Evolutionary conservation across 2,888 invertebrate genomes (phyloP), one percentile per base, ranked within the genome.

Genomic region (Hemicrepidius hirtus): DNA sequence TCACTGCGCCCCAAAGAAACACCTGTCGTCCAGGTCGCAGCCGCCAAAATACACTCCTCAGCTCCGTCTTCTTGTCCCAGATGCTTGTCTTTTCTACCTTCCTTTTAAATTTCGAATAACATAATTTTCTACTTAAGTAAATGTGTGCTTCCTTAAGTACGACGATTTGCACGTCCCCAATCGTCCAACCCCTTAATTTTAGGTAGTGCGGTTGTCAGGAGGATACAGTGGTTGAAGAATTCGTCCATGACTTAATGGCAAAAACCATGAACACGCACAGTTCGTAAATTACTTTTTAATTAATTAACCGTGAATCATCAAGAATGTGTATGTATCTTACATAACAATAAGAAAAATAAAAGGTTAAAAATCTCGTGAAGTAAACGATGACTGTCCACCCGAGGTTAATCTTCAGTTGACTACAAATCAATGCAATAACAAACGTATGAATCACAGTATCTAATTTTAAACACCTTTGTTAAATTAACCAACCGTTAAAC

Each of bases 1-100:
- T 74, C 74, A 74, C 74, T 74, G 68, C 74, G 21, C 37, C 64
- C 60, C 28, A 41, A 68, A 68, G 41, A 35, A 67, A 68, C 74
- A 74, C 74, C 74, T 74, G 74, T 74, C 68, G 71, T 53, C 55
- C 71, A 62, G 67, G 67, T 68, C 67, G 72, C 67, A 72, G 62
- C 70, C 60, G 66, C 70, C 62, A 59, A 65, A 66, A 65, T 35
- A 59, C 40, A 53, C 57, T 57, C 55, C 53, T 28, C 32, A 32
- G 13, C 53, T 32, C 7, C 13, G 13, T 3, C 21, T 12, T 46
- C 24, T 44, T 6, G 21, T 3, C 21, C 49, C 21, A 49, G 49
- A 49, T 53, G 53, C 53, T 53, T 16, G 13, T 24, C 2, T 24
- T 24, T 24, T 24, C 24, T 24, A 24, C 28, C 20, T 49, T 18